These are phyloP conservation scores for Archocentrus centrarchus DNA, from an alignment of 2,113 vertebrate genomes.

Conservation along the genomic window DNA sequence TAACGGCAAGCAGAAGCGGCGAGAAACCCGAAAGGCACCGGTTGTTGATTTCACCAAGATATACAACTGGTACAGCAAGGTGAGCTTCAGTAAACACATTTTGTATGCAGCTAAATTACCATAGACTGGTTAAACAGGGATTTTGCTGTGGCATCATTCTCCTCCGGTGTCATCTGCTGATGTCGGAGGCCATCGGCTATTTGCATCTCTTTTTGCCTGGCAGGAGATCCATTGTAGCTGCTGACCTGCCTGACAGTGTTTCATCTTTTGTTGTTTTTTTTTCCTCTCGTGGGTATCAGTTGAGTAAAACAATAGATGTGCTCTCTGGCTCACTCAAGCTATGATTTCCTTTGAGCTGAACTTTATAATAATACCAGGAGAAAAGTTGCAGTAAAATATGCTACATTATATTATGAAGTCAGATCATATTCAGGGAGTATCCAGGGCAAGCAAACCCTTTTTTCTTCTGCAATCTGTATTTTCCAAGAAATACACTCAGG, in stretches of 20 bases:
- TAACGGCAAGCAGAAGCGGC: constrained; percentile 20
- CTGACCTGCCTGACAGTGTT: not conserved
- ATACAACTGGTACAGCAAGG: constrained; percentile 34
- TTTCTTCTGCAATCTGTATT: not conserved
- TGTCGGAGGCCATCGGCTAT: constrained; percentile 52
- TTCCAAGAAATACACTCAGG: not conserved
- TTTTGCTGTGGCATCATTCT: constrained; percentile 1
- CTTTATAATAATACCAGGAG: not conserved
- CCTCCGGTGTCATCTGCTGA: constrained; percentile 32
- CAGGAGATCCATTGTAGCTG: not conserved
- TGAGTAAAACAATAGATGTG: not conserved
- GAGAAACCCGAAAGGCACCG: not conserved
- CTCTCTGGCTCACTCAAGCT: not conserved
- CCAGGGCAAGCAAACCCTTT: not conserved
- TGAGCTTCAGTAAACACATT: constrained; percentile 17
- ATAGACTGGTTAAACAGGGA: not conserved
- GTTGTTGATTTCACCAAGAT: not conserved
- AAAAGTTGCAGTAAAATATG: constrained; percentile 8
- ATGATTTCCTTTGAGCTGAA: not conserved
- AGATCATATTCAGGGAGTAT: not conserved
- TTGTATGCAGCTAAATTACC: not conserved
- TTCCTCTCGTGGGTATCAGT: not conserved
- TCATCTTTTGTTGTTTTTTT: not conserved
- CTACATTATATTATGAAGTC: not conserved
- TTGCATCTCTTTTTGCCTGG: not conserved